Evolutionary conservation across 2,797 vertebrate species (phyloP).

Genomic region (Linurgus olivaceus): DNA sequence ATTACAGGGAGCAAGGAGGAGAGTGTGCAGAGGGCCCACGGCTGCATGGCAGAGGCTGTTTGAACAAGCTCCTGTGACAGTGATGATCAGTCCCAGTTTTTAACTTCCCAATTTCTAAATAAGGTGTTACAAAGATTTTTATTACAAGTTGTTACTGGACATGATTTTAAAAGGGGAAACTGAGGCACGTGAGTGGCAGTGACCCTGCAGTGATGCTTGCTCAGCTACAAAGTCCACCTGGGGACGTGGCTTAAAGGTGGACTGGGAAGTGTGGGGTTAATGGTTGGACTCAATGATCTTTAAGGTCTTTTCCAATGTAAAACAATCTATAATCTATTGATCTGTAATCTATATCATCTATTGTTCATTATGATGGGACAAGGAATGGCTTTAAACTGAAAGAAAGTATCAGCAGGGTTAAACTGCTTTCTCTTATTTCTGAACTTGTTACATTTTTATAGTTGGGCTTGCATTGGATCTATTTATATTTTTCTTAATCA

Average conservation of each 20-base stretch:
- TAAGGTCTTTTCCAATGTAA: background rate
- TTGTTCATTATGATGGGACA: background rate
- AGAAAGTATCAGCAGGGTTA: background rate
- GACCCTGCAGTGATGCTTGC: background rate
- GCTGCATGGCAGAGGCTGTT: background rate
- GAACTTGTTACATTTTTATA: background rate
- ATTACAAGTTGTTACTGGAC: background rate
- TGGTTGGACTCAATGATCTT: background rate
- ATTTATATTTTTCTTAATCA: background rate
- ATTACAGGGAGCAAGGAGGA: background rate
- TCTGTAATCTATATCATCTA: background rate
- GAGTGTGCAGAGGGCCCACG: background rate
- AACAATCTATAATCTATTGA: background rate
- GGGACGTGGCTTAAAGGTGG: background rate
- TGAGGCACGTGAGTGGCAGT: fast-evolving
- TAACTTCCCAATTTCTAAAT: background rate
- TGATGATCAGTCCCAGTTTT: background rate
- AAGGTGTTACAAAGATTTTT: fast-evolving
- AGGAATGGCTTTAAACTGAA: background rate
- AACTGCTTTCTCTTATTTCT: background rate
- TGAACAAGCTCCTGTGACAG: background rate
- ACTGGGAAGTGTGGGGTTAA: background rate
- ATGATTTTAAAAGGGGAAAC: background rate
- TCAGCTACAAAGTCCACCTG: background rate
- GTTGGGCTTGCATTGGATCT: background rate